These are phyloP conservation scores for Montipora cactus DNA, from an alignment of 64 coral and sea anemone genomes.

Conservation along the genomic window DNA sequence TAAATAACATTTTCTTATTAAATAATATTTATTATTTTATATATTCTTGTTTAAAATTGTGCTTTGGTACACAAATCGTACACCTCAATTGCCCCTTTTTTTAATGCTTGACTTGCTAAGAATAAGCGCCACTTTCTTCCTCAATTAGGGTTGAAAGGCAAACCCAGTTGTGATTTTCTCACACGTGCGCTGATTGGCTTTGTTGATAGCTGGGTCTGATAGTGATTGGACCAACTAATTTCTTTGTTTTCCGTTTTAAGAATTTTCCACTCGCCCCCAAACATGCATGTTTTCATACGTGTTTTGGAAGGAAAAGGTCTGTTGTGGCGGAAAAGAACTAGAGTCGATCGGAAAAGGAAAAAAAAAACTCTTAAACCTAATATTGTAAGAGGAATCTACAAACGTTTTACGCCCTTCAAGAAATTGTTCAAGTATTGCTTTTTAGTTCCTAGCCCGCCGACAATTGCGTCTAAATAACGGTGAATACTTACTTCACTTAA, in stretches of 20 bases:
- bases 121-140: no score
- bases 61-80: neutral
- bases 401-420: neutral
- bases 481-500: no score
- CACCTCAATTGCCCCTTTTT: neutral
- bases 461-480: no score
- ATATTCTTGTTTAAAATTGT: no score
- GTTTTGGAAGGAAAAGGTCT: neutral
- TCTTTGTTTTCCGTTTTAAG: neutral
- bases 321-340: neutral
- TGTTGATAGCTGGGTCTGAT: no score
- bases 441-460: neutral
- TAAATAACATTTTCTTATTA: no score
- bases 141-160: no score
- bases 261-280: conserved; percentile 2
- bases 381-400: neutral
- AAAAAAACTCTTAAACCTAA: neutral
- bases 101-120: no score
- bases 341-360: neutral
- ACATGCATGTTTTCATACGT: neutral
- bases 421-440: neutral
- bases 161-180: no score
- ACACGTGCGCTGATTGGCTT: no score
- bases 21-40: no score
- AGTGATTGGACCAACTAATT: no score